A percentile compares a stretch with the other conserved stretches of the same genome.
phyloP scores from a whole-genome alignment of 2,113 vertebrate genomes.

The Lepisosteus osseus region DNA sequence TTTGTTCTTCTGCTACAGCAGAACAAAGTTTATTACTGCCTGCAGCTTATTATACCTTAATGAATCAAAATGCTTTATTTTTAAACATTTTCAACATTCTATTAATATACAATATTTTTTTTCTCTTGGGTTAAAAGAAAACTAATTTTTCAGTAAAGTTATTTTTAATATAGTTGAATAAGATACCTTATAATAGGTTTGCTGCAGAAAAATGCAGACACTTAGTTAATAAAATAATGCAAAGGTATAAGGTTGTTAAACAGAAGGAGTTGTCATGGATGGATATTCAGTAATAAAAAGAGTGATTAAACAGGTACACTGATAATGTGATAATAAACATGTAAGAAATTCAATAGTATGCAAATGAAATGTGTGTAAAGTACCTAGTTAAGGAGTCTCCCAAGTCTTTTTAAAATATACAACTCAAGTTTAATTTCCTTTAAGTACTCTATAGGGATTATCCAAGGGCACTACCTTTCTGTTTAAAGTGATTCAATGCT shows the following conservation, averaged over 20 bases:
- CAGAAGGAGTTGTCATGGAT: too few relatives aligned
- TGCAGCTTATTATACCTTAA: too few relatives aligned
- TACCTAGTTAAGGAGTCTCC: conserved; percentile 5
- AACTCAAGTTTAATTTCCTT: conserved; percentile 26
- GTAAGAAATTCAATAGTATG: conserved; percentile 2
- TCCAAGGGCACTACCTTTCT: conserved; percentile 37
- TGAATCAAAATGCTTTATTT: too few relatives aligned
- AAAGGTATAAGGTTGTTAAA: neutral
- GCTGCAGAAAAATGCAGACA: too few relatives aligned
- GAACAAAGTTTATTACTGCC: too few relatives aligned
- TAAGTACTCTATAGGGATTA: conserved; percentile 32
- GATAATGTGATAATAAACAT: conserved; percentile 6
- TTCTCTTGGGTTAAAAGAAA: too few relatives aligned
- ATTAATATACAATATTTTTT: too few relatives aligned
- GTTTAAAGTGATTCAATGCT: conserved; percentile 40
- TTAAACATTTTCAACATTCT: too few relatives aligned
- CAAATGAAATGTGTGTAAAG: conserved; percentile 12
- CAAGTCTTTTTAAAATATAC: neutral
- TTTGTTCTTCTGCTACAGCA: too few relatives aligned
- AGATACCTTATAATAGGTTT: too few relatives aligned
- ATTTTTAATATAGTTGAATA: too few relatives aligned
- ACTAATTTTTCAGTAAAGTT: too few relatives aligned
- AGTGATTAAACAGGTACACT: neutral
- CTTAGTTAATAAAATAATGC: neutral
- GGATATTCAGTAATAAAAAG: neutral